Conservation (phyloP, 53 echinoderm and acorn worm species). For the Echinometra lucunter region DNA sequence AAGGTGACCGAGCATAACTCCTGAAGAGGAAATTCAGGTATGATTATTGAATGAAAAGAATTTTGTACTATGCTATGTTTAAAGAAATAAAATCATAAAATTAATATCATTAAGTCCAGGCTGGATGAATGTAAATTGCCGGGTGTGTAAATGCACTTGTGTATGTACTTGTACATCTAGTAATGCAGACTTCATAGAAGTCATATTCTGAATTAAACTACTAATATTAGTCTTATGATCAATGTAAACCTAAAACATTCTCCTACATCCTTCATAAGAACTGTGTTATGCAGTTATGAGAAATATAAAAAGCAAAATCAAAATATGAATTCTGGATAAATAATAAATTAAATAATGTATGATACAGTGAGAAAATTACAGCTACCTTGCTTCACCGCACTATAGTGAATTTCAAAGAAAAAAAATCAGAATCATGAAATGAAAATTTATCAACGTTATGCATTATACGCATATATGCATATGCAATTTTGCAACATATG, state of each 20-base stretch:
- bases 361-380: not conserved
- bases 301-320: not conserved
- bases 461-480: not conserved
- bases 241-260: not conserved
- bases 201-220: not conserved
- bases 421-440: not conserved
- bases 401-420: not conserved
- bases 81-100: not conserved
- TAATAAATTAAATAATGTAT: not conserved
- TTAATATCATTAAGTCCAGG: not conserved
- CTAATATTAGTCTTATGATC: not conserved
- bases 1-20: not conserved
- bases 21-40: not conserved
- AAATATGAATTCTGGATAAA: not conserved
- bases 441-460: not conserved
- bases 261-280: not conserved
- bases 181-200: not conserved
- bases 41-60: not conserved
- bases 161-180: not conserved
- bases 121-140: not conserved
- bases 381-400: slow-evolving; percentile 22
- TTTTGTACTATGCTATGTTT: not conserved
- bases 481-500: slow-evolving; percentile 8
- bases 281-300: not conserved
- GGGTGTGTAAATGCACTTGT: not conserved